Conservation (phyloP, 2,888 invertebrate species). For the Amphipyra tragopoginis region DNA sequence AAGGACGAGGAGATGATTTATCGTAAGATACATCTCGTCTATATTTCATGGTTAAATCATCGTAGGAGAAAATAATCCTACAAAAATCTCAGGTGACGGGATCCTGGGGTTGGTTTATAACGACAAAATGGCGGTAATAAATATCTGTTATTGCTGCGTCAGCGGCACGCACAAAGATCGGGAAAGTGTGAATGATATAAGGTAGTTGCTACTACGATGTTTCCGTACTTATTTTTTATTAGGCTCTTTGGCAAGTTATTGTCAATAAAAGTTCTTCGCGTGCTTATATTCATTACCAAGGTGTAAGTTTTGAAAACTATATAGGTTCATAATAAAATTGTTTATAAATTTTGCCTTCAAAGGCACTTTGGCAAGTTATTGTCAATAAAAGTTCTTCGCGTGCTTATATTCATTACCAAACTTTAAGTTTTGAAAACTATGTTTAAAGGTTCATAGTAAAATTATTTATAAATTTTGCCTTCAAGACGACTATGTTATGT, state of each 20-base stretch:
- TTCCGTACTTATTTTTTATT: slow-evolving; percentile 24
- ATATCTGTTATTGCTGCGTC: slow-evolving; percentile 68
- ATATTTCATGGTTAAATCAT: slow-evolving; percentile 42
- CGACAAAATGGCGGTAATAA: slow-evolving; percentile 62
- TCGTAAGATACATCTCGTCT: slow-evolving; percentile 38
- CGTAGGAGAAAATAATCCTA: slow-evolving; percentile 48
- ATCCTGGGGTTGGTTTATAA: slow-evolving; percentile 41
- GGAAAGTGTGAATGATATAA: slow-evolving; percentile 64
- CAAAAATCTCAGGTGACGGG: slow-evolving; percentile 57
- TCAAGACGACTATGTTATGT: too few species aligned
- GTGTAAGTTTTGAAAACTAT: too few species aligned
- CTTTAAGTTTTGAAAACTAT: too few species aligned
- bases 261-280: slow-evolving; percentile 6
- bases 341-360: too few species aligned
- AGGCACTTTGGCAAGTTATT: slow-evolving; percentile 21
- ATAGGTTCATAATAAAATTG: too few species aligned
- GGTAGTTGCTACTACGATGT: slow-evolving; percentile 19
- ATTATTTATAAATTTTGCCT: too few species aligned
- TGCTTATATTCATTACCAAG: neutral
- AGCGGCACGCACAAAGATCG: slow-evolving; percentile 58
- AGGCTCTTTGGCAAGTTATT: slow-evolving; percentile 22
- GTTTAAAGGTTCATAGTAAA: too few species aligned
- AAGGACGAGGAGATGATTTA: slow-evolving; percentile 39
- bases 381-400: slow-evolving; percentile 6
- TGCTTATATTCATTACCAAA: neutral